phyloP scores from a whole-genome alignment of 2,888 invertebrate genomes.

The Flexamia atlantica region DNA sequence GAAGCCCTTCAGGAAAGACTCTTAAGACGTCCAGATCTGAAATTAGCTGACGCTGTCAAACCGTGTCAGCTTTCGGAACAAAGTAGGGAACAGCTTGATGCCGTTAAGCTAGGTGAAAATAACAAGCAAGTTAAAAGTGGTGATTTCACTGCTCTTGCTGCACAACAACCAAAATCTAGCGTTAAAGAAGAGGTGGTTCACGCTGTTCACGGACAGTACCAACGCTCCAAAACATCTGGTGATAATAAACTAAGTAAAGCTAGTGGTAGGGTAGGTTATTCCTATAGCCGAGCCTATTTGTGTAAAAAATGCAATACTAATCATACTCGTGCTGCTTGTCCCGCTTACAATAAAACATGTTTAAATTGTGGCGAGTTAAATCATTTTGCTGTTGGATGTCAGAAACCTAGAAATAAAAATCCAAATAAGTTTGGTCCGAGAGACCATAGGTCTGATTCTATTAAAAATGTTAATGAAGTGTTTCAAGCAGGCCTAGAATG shows the following conservation, averaged over 20 bases:
- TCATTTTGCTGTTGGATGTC: constrained; percentile 30
- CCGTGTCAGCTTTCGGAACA: neutral
- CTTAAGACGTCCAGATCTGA: too few relatives aligned
- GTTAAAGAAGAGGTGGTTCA: neutral
- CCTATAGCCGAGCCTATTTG: neutral
- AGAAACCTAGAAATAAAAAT: neutral
- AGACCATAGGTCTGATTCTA: neutral
- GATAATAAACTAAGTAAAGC: neutral
- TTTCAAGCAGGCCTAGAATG: neutral
- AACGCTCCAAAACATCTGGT: neutral
- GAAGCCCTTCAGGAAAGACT: too few relatives aligned
- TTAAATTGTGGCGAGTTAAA: constrained; percentile 1
- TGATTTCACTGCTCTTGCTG: neutral
- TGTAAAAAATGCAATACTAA: constrained; percentile 19
- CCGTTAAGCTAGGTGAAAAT: neutral
- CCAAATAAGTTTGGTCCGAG: neutral
- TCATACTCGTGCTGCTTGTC: neutral
- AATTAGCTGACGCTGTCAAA: neutral
- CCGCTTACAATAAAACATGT: constrained; percentile 9
- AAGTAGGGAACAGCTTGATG: neutral
- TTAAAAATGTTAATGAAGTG: neutral
- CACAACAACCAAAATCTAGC: neutral
- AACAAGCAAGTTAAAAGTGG: neutral
- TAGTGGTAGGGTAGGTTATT: neutral
- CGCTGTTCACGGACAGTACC: neutral